phyloP scores from a whole-genome alignment of 1,140 invertebrate species.

The Drosophila fuyamai region DNA sequence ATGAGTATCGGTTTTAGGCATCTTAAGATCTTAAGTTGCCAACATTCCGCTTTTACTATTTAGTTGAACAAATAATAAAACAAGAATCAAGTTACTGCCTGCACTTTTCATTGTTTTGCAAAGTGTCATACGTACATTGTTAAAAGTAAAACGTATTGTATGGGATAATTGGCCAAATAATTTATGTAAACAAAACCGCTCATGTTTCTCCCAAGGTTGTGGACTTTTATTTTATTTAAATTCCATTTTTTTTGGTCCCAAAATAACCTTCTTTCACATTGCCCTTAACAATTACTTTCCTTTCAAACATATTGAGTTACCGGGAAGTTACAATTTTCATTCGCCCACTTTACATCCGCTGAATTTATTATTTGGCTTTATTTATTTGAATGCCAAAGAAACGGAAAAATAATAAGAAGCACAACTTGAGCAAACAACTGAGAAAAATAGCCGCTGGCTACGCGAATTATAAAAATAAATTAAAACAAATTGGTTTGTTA shows the following conservation, averaged over 20 bases:
- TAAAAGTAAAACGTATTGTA: background rate
- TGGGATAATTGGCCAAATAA: constrained; percentile 11
- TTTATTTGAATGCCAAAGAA: constrained; percentile 8
- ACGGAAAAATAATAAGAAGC: constrained; percentile 18
- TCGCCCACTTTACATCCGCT: constrained; percentile 9
- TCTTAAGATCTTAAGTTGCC: too few relatives aligned
- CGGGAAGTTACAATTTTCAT: constrained; percentile 14
- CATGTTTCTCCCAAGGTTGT: background rate
- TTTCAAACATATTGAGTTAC: constrained; percentile 21
- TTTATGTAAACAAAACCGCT: background rate
- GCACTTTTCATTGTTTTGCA: background rate
- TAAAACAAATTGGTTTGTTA: background rate
- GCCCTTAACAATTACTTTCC: background rate
- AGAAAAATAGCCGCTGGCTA: constrained; percentile 9
- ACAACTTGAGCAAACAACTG: background rate
- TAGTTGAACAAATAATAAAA: background rate
- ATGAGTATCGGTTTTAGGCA: too few relatives aligned
- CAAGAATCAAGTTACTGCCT: background rate
- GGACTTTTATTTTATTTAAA: constrained; percentile 8
- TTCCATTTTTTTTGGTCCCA: constrained; percentile 1
- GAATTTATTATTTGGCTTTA: constrained; percentile 6
- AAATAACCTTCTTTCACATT: background rate
- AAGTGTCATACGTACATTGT: background rate
- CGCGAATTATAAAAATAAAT: constrained; percentile 25
- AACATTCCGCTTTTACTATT: too few relatives aligned